phyloP scores from a whole-genome alignment of 2,113 vertebrate genomes.

The Ancistrus triradiatus region DNA sequence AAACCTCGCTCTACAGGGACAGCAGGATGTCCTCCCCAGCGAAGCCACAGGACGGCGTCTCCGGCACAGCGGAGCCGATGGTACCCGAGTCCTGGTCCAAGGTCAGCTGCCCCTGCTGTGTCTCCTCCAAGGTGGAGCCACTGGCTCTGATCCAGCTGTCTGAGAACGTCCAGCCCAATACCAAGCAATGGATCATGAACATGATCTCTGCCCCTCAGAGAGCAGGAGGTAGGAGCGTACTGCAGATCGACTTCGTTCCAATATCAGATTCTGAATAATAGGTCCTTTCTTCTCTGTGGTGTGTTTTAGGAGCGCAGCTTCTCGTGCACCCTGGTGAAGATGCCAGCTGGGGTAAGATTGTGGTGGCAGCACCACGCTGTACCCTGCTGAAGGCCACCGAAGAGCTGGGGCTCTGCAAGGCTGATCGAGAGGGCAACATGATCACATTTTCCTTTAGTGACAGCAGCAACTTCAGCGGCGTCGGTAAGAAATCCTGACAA shows the following conservation, averaged over 20 bases:
- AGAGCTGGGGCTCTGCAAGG: conserved; percentile 68
- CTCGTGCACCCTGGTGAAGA: conserved; percentile 73
- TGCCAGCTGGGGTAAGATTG: conserved; percentile 62
- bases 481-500: too few relatives aligned
- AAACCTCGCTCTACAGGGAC: conserved; percentile 31
- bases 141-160: conserved; percentile 68
- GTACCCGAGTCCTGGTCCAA: conserved; percentile 64
- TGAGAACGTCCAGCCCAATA: conserved; percentile 55
- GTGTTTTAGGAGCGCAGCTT: conserved; percentile 61
- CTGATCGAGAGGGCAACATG: conserved; percentile 61
- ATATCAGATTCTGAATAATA: neutral
- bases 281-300: neutral
- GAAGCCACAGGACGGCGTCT: conserved; percentile 30
- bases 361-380: conserved; percentile 69
- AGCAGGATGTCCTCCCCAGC: conserved; percentile 53
- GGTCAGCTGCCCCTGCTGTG: conserved; percentile 67
- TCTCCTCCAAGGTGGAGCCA: conserved; percentile 59
- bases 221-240: conserved; percentile 61
- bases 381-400: conserved; percentile 65
- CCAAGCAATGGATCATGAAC: conserved; percentile 70
- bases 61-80: neutral
- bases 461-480: conserved; percentile 63
- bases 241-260: neutral
- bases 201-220: conserved; percentile 59
- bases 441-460: conserved; percentile 65